These are phyloP conservation scores for Tapirus terrestris DNA, from an alignment of 2,113 vertebrate genomes.

Conservation along the genomic window DNA sequence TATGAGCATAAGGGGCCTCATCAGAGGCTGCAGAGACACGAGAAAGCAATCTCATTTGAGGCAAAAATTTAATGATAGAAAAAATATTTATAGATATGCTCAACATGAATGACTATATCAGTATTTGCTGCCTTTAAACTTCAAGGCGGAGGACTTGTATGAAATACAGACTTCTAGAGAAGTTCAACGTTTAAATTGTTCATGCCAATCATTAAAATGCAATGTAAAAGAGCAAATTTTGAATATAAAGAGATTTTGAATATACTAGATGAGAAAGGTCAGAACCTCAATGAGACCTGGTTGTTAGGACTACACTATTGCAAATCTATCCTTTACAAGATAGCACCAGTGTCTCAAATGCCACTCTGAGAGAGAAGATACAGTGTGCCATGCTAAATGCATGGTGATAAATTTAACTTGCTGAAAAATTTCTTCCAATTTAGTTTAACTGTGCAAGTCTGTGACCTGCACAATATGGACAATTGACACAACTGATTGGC, in stretches of 20 bases:
- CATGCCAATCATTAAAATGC: neutral
- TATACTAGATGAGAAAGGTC: neutral
- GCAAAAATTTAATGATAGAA: conserved; percentile 3
- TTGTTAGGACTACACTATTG: neutral
- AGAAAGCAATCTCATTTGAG: neutral
- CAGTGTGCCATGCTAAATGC: neutral
- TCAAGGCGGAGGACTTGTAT: neutral
- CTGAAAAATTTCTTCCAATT: neutral
- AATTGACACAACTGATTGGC: neutral
- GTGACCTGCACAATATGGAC: neutral
- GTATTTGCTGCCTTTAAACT: conserved; percentile 40
- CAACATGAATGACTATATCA: neutral
- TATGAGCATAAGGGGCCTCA: neutral
- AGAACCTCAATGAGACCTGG: neutral
- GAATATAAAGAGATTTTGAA: neutral
- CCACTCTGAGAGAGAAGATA: neutral
- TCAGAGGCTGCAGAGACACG: neutral
- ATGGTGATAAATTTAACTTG: neutral
- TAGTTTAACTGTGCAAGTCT: neutral
- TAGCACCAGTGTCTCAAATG: neutral
- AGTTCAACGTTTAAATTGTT: neutral
- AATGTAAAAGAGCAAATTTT: neutral
- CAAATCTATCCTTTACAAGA: neutral
- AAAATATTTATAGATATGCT: neutral
- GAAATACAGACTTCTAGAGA: neutral